These are phyloP conservation scores for Peromyscus nudipes DNA, from an alignment of 2,797 vertebrate genomes.

Conservation along the genomic window DNA sequence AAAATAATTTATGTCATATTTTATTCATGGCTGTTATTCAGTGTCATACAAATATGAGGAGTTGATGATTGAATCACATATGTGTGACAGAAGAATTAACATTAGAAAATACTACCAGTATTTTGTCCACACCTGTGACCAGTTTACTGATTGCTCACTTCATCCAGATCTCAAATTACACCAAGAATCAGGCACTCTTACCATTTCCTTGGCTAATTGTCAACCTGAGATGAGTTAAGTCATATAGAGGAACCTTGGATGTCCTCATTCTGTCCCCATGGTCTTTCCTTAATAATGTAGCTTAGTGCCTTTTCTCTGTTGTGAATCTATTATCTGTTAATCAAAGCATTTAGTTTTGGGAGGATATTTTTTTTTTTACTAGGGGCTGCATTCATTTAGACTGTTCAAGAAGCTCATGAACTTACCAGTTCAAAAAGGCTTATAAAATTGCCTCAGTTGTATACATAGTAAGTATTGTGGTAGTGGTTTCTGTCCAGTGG, in stretches of 20 bases:
- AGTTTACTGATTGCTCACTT: background rate
- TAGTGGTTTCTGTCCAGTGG: rapidly evolving
- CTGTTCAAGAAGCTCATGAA: background rate
- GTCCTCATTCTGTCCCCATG: background rate
- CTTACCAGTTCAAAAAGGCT: background rate
- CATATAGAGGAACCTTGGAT: background rate
- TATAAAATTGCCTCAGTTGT: background rate
- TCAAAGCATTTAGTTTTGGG: background rate
- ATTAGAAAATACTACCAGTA: too few relatives aligned
- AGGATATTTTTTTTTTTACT: background rate
- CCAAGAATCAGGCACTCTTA: background rate
- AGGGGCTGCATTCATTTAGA: background rate
- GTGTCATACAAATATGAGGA: too few relatives aligned
- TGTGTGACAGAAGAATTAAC: too few relatives aligned
- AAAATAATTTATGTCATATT: background rate
- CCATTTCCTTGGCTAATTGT: background rate
- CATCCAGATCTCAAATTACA: background rate
- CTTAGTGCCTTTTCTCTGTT: background rate
- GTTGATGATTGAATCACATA: too few relatives aligned
- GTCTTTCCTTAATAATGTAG: background rate
- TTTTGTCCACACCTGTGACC: background rate
- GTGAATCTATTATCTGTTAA: background rate
- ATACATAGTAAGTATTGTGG: background rate
- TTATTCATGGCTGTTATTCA: background rate
- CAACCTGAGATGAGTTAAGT: background rate